These are phyloP conservation scores for Smithornis capensis DNA, from an alignment of 2,113 vertebrate species.

Conservation along the genomic window DNA sequence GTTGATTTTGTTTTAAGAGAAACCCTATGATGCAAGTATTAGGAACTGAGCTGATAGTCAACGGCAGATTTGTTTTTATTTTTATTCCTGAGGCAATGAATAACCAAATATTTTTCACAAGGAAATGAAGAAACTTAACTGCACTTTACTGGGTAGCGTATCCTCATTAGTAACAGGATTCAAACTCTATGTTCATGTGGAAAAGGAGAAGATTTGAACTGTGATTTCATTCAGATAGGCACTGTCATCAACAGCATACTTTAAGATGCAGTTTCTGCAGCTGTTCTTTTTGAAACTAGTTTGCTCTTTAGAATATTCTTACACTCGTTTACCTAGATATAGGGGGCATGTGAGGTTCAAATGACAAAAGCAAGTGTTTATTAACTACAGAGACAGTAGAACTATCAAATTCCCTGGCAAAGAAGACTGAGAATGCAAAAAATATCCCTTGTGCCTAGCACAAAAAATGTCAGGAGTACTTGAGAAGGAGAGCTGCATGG, in stretches of 20 bases:
- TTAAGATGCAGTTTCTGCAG: background rate
- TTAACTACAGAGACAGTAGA: background rate
- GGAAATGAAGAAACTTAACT: background rate
- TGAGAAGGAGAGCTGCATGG: background rate
- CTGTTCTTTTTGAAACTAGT: background rate
- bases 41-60: background rate
- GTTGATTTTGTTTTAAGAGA: background rate
- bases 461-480: background rate
- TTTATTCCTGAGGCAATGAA: background rate
- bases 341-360: background rate
- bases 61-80: background rate
- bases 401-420: background rate
- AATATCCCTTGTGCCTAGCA: background rate
- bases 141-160: background rate
- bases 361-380: background rate
- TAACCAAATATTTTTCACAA: background rate
- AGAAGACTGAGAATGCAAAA: background rate
- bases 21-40: background rate
- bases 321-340: background rate
- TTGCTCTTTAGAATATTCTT: background rate
- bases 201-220: background rate
- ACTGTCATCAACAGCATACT: background rate
- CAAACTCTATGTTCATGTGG: background rate
- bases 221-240: background rate
- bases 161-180: background rate